A percentile compares a stretch with the other conserved stretches of the same genome.
Evolutionary conservation across 2,113 vertebrate species (phyloP).

Genomic region (Sclerurus mexicanus): DNA sequence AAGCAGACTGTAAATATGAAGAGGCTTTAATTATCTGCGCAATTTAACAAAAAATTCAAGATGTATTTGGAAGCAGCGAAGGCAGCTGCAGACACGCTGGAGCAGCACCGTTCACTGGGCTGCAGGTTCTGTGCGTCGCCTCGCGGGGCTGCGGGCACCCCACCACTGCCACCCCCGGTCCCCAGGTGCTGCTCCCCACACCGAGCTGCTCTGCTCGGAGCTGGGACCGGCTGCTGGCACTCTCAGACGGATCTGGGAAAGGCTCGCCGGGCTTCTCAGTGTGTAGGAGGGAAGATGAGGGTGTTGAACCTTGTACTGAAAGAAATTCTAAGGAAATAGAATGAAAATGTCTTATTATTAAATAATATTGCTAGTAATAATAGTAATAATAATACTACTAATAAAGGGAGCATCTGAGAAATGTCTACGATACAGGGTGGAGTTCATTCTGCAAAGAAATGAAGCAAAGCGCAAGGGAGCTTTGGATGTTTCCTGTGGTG

Average conservation of each 20-base stretch:
- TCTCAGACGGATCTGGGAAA: neutral
- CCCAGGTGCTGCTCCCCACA: neutral
- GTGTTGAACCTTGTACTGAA: neutral
- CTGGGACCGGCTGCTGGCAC: neutral
- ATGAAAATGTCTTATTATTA: neutral
- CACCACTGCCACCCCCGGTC: fast-evolving
- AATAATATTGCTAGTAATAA: neutral
- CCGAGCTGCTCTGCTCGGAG: neutral
- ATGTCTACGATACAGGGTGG: neutral
- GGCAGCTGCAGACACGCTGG: neutral
- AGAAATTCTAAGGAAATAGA: neutral
- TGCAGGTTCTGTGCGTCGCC: neutral
- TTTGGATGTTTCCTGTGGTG: neutral
- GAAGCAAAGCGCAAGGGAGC: fast-evolving
- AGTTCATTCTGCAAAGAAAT: neutral
- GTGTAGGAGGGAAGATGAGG: fast-evolving
- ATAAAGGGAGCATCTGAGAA: neutral
- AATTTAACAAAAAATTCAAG: constrained; percentile 78
- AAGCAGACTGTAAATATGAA: constrained; percentile 79
- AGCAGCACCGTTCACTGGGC: neutral
- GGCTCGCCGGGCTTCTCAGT: neutral
- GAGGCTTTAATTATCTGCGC: constrained; percentile 79
- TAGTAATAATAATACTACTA: neutral
- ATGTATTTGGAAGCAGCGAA: constrained; percentile 51
- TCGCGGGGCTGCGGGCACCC: fast-evolving